Conservation (phyloP, 2,888 invertebrate species). For the Bimastos eiseni region DNA sequence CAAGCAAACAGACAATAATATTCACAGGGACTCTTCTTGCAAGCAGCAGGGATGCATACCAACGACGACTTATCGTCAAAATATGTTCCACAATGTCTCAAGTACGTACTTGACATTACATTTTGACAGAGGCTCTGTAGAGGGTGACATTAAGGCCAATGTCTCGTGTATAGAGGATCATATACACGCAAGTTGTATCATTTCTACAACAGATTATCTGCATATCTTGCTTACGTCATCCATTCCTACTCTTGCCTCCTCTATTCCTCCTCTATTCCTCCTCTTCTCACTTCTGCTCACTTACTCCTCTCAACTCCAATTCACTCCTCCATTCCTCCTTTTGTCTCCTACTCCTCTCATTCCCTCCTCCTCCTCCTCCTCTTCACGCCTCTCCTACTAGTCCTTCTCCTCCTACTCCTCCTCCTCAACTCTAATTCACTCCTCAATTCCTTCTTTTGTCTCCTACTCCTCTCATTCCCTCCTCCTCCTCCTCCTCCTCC, state of each 20-base stretch:
- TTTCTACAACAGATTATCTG: background rate
- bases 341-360: background rate
- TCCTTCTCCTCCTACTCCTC: background rate
- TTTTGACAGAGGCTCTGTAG: too few species aligned
- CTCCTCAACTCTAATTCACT: background rate
- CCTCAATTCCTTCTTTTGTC: background rate
- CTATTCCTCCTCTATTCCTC: background rate
- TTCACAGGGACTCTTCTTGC: background rate
- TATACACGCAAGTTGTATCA: too few species aligned
- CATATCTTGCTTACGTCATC: background rate
- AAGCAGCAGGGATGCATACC: background rate
- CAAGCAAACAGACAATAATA: background rate
- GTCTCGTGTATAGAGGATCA: too few species aligned
- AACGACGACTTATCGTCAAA: background rate
- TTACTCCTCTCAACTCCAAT: too few species aligned
- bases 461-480: background rate
- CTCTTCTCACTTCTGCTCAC: background rate
- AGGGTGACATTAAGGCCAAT: too few species aligned
- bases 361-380: background rate
- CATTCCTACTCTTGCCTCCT: background rate
- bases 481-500: background rate
- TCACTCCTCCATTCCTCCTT: background rate
- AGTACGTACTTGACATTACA: background rate
- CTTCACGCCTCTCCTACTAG: background rate
- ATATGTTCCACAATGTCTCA: background rate